Percentiles rank a stretch among this genome's conserved stretches.
Evolutionary conservation across 2,113 vertebrate species (phyloP).

Genomic region (Nettapus auritus): DNA sequence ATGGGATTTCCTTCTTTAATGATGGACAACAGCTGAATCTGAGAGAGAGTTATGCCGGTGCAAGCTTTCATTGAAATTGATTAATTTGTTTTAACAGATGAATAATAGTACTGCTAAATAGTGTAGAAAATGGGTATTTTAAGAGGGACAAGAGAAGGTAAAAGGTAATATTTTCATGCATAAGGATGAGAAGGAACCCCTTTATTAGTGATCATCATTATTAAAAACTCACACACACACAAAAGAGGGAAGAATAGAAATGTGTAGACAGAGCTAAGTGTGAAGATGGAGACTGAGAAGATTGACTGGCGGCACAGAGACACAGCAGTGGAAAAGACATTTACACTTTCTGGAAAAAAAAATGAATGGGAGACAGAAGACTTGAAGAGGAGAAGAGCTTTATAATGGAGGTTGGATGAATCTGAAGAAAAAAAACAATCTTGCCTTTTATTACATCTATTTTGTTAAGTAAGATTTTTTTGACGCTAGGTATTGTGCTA

Average conservation of each 20-base stretch:
- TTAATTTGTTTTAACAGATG: neutral
- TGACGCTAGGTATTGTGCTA: neutral
- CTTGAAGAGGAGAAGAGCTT: neutral
- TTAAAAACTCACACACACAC: neutral
- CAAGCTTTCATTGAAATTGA: neutral
- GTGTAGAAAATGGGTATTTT: neutral
- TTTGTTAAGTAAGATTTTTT: neutral
- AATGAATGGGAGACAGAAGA: neutral
- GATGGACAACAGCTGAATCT: neutral
- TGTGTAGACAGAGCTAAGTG: neutral
- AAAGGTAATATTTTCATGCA: neutral
- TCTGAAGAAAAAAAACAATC: neutral
- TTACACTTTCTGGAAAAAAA: neutral
- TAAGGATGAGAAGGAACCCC: neutral
- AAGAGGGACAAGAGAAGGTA: neutral
- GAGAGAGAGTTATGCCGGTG: neutral
- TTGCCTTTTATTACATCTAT: neutral
- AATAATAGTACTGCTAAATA: neutral
- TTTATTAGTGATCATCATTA: neutral
- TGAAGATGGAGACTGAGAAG: neutral
- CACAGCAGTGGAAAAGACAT: neutral
- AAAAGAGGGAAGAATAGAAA: neutral
- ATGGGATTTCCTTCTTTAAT: neutral
- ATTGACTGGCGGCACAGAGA: neutral
- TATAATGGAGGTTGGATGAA: neutral